Conservation (phyloP, 2,113 vertebrate species). For the Burhinus bistriatus region DNA sequence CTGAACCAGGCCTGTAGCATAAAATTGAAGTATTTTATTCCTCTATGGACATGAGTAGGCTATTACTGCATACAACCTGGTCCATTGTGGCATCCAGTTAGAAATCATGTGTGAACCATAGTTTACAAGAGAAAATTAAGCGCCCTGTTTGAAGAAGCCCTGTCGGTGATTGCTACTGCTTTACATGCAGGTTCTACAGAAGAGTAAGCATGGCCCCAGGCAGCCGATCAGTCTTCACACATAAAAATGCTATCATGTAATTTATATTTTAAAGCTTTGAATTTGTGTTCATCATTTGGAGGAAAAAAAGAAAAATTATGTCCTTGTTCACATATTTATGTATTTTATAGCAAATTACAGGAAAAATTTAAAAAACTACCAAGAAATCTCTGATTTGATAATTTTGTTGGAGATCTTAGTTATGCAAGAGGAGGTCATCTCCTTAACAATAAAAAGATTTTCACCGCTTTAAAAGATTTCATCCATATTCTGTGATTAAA, state of each 20-base stretch:
- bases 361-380: neutral
- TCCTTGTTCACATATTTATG: neutral
- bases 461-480: neutral
- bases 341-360: neutral
- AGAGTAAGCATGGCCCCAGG: neutral
- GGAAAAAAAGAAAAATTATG: neutral
- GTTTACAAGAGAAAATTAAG: neutral
- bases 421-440: neutral
- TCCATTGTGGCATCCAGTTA: neutral
- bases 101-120: neutral
- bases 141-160: neutral
- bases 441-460: neutral
- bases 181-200: neutral
- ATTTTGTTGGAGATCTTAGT: neutral
- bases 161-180: neutral
- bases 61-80: neutral
- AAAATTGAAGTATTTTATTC: neutral
- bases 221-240: neutral
- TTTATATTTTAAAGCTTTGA: neutral
- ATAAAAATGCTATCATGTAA: neutral
- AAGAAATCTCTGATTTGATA: neutral
- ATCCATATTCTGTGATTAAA: neutral
- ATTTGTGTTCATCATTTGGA: neutral
- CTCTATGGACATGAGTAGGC: neutral
- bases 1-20: neutral